Evolutionary conservation across 1,140 invertebrate species (phyloP), one percentile per base, ranked within the genome.

Genomic region (Neodiprion fabricii): DNA sequence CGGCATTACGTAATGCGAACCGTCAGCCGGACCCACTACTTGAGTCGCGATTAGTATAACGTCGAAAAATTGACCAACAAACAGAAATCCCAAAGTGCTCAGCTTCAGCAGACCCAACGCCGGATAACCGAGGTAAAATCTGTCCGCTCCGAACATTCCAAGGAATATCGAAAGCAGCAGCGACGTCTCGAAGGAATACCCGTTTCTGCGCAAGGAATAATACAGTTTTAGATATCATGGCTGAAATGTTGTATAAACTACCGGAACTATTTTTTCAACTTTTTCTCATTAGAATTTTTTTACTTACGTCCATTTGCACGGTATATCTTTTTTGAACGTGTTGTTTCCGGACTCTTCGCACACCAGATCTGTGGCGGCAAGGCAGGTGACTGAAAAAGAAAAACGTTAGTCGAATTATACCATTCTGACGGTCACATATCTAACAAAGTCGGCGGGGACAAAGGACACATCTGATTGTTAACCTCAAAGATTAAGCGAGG

Each of bases 111-210:
- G 88, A 1, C 97, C 98, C 76, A 99, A 92, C 23, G 96, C 98
- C 70, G 96, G 96, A 88, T 99, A 99, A 17, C 98, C 98, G 4
- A 99, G 89, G 84, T 99, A 99, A 87, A 99, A 99, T 77, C 98
- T 90, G 86, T 99, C 98, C 14, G 96, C 91, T n/a, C 98, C 98
- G 90, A 99, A 97, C 95, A 98, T 98, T 47, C 97, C 97, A 67
- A 96, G 88, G 83, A 99, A 99, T 67, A 99, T 95, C 1, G 98
- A 99, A 0, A 99, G 89, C 14, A 99, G 84, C 70, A 99, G 85
- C 0, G 98, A 93, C 67, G 95, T 97, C 85, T 98, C 96, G 87
- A 98, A 95, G 1, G 95, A 95, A 85, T 98, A 97, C 70, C 96
- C 96, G 91, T 97, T 98, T 70, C 96, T 97, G 86, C 75, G 92